Conservation (phyloP, 2,113 vertebrate species). For the Mobula hypostoma region DNA sequence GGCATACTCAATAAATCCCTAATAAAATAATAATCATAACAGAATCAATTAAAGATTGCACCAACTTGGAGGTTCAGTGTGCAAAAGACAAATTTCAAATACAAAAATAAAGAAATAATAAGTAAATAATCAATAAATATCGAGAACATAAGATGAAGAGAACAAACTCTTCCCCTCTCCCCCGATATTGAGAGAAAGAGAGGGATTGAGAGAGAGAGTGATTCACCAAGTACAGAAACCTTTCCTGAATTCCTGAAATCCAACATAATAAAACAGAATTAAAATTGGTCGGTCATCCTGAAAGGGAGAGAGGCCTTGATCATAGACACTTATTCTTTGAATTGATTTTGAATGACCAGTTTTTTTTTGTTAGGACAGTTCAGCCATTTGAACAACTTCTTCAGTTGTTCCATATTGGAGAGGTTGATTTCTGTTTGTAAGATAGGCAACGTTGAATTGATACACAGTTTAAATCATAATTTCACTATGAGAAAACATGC, state of each 20-base stretch:
- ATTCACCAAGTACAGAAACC: too few relatives aligned
- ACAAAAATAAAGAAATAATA: too few relatives aligned
- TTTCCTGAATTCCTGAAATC: neutral
- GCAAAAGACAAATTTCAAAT: too few relatives aligned
- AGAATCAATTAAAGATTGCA: too few relatives aligned
- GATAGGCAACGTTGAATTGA: neutral
- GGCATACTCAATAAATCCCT: too few relatives aligned
- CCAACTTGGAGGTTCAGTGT: too few relatives aligned
- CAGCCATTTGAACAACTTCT: neutral
- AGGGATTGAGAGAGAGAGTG: too few relatives aligned
- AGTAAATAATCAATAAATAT: too few relatives aligned
- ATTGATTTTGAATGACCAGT: neutral
- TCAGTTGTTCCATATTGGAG: neutral
- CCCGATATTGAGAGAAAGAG: too few relatives aligned
- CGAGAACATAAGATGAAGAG: too few relatives aligned
- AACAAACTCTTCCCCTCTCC: too few relatives aligned
- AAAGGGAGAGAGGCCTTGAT: neutral
- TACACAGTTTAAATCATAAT: neutral
- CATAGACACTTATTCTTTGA: neutral
- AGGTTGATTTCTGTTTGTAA: neutral
- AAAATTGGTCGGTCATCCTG: neutral
- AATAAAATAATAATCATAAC: too few relatives aligned
- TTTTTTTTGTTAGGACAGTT: neutral
- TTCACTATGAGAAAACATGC: neutral
- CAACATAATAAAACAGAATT: neutral